These are phyloP conservation scores for Jordanella pulchra DNA, from an alignment of 2,797 vertebrate genomes.

Conservation along the genomic window DNA sequence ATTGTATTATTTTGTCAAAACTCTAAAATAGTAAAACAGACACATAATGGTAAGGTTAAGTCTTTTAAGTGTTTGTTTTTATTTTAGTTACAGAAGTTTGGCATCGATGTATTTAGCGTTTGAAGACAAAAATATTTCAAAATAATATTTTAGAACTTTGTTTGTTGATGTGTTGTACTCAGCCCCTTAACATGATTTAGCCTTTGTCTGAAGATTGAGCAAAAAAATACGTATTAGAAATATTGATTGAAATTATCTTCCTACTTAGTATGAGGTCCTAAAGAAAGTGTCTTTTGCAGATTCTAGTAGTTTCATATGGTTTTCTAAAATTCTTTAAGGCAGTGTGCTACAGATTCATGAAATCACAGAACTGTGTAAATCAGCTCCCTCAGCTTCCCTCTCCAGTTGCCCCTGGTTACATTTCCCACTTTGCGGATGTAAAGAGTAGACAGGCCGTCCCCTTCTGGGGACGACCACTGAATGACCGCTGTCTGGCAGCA, in stretches of 20 bases:
- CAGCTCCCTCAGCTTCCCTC: constrained; percentile 39
- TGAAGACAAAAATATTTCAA: background rate
- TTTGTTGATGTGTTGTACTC: background rate
- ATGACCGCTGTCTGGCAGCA: constrained; percentile 72
- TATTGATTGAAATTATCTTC: background rate
- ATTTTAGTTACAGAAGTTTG: background rate
- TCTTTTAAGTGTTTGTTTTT: background rate
- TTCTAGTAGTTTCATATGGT: constrained; percentile 43
- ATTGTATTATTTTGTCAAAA: background rate
- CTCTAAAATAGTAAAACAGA: background rate
- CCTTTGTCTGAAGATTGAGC: background rate
- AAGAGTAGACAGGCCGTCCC: constrained; percentile 51
- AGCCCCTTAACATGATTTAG: background rate
- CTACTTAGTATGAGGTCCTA: background rate
- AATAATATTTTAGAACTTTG: background rate
- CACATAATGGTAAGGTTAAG: background rate
- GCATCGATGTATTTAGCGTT: background rate
- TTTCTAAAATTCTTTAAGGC: constrained; percentile 11
- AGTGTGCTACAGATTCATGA: constrained; percentile 34
- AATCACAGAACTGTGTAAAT: constrained; percentile 54
- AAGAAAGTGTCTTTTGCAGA: constrained; percentile 31
- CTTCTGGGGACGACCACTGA: constrained; percentile 75
- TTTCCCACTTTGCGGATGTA: constrained; percentile 50
- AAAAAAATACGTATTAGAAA: background rate
- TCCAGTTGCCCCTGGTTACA: constrained; percentile 67